Percentiles rank a stretch among this genome's conserved stretches.
These are phyloP conservation scores for Papilio polyxenes DNA, from an alignment of 1,140 invertebrate species.

Conservation along the genomic window DNA sequence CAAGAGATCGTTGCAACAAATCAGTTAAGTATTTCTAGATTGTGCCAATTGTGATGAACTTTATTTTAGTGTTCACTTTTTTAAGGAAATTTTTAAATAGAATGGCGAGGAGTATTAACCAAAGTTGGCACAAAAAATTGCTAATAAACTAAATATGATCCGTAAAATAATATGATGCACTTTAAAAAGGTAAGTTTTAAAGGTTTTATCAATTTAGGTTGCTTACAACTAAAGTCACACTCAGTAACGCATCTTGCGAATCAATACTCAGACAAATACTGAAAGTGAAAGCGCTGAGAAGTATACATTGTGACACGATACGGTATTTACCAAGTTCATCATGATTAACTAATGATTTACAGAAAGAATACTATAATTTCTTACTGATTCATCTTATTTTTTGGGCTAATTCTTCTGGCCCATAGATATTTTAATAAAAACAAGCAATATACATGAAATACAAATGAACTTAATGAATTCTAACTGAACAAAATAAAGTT, in stretches of 20 bases:
- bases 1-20: too few relatives aligned
- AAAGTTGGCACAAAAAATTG: not conserved
- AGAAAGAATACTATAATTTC: too few relatives aligned
- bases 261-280: conserved; percentile 19
- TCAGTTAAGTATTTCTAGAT: too few relatives aligned
- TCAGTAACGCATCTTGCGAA: not conserved
- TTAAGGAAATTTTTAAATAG: too few relatives aligned
- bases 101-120: not conserved
- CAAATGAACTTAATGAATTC: too few relatives aligned
- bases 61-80: too few relatives aligned
- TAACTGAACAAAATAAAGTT: too few relatives aligned
- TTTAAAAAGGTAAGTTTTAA: not conserved
- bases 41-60: too few relatives aligned
- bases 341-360: not conserved
- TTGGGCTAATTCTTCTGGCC: too few relatives aligned
- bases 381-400: too few relatives aligned
- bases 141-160: not conserved
- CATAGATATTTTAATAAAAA: too few relatives aligned
- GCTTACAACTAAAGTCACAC: not conserved
- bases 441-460: too few relatives aligned
- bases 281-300: conserved; percentile 24
- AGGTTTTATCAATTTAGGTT: not conserved
- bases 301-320: conserved; percentile 22
- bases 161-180: not conserved
- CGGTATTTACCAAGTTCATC: not conserved